Evolutionary conservation across 30 jellyfish, hydroid and myxozoan species (phyloP), one percentile per base, ranked within the genome.

Genomic region (Mastigias papua): DNA sequence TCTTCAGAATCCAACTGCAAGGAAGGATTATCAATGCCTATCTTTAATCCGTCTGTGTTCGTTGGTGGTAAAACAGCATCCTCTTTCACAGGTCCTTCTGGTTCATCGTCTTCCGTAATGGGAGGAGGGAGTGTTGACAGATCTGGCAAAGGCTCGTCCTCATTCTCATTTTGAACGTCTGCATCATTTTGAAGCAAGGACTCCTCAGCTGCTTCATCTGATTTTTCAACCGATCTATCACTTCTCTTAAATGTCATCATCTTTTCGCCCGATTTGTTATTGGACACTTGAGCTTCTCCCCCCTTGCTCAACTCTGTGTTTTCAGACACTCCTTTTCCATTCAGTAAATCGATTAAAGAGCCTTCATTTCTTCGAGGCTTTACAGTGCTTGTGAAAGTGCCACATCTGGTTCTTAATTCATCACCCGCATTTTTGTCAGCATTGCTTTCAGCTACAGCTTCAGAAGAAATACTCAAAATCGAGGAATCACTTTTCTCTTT

Each of bases 281-380:
- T 29, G 26, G 9, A 10, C 33, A 23, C 33, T 48, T 27, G 28
- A 27, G 17, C 49, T 58, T 78, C 78, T 2, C 31, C 78, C 0
- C 32, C 37, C 20, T 13, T n/a, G 13, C 37, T 48, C 2, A 81
- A 23, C n/a, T 29, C 79, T 2, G 48, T 5, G n/a, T 32, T 57
- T 46, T 73, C 32, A 0, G 49, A 8, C 30, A 61, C 63, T 33
- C 69, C 63, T 23, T 66, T 61, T 78, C 63, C 81, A 10, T 79
- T 79, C 20, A 79, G 60, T 8, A 79, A 61, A 60, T 62, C 90
- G 10, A 79, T 30, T 7, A 79, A 73, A 29, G 90, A 79, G 7
- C 29, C 50, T 2, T 30, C 60, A 60, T 28, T 48, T 34, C 46
- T 48, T 15, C 16, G 27, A 6, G 69, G 32, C 46, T 66, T 66